phyloP scores from a whole-genome alignment of 2,888 invertebrate species.

The Meloe dianella region DNA sequence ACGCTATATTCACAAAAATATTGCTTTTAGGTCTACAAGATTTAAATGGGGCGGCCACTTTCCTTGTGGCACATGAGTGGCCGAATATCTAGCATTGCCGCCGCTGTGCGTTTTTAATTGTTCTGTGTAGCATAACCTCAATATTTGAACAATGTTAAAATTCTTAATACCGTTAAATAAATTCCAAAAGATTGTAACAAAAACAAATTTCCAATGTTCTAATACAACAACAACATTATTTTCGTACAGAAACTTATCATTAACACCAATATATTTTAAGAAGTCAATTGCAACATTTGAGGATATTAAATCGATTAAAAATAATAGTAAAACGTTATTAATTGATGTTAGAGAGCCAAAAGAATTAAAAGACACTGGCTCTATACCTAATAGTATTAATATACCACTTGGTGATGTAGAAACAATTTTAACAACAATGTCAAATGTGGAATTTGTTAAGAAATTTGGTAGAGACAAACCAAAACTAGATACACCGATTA shows the following conservation, averaged over 20 bases:
- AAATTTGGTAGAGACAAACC: constrained; percentile 22
- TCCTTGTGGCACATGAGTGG: too few species aligned
- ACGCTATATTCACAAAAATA: too few species aligned
- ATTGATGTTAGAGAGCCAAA: constrained; percentile 77
- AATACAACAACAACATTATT: background rate
- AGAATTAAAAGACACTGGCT: constrained; percentile 73
- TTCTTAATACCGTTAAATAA: background rate
- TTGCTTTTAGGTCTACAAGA: too few species aligned
- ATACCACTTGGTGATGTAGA: constrained; percentile 61
- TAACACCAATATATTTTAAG: background rate
- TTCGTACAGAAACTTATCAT: background rate
- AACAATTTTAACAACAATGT: constrained; percentile 14
- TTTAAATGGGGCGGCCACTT: too few species aligned
- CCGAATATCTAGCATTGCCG: too few species aligned
- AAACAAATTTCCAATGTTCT: background rate
- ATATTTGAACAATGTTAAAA: background rate
- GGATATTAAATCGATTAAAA: constrained; percentile 60
- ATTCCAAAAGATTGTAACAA: background rate
- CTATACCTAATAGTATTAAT: constrained; percentile 74
- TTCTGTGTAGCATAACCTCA: background rate
- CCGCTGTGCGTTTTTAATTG: too few species aligned
- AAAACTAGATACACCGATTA: constrained; percentile 10
- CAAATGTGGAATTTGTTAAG: constrained; percentile 20
- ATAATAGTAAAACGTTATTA: constrained; percentile 62
- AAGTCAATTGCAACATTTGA: constrained; percentile 50